Evolutionary conservation across 2,888 invertebrate genomes (phyloP).

Genomic region (Rhodophaea formosa): DNA sequence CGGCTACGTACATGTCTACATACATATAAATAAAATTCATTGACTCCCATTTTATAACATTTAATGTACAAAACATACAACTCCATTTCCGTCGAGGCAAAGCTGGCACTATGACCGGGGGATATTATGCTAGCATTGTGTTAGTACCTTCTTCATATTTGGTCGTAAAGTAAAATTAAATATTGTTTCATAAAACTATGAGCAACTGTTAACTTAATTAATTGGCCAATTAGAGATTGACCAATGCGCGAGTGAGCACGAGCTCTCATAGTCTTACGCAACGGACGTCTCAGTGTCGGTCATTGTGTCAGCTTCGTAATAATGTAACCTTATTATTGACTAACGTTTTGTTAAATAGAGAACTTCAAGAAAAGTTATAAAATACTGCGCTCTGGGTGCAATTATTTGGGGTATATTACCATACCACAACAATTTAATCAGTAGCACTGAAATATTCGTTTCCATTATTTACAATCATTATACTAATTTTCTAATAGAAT

Average conservation of each 20-base stretch:
- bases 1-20: slow-evolving; percentile 75
- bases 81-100: slow-evolving; percentile 44
- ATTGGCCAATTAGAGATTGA: background rate
- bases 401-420: slow-evolving; percentile 36
- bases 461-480: slow-evolving; percentile 67
- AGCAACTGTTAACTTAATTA: slow-evolving; percentile 10
- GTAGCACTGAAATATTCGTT: slow-evolving; percentile 47
- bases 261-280: slow-evolving; percentile 26
- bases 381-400: slow-evolving; percentile 63
- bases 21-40: slow-evolving; percentile 79
- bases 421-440: slow-evolving; percentile 41
- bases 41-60: slow-evolving; percentile 72
- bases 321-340: slow-evolving; percentile 50
- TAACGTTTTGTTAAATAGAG: slow-evolving; percentile 57
- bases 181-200: slow-evolving; percentile 26
- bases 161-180: slow-evolving; percentile 18
- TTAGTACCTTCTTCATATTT: slow-evolving; percentile 18
- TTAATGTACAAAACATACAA: slow-evolving; percentile 71
- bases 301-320: slow-evolving; percentile 48
- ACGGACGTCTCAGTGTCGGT: slow-evolving; percentile 33
- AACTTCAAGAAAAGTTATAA: slow-evolving; percentile 49
- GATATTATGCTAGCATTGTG: slow-evolving; percentile 15
- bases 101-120: slow-evolving; percentile 51
- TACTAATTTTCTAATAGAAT: slow-evolving; percentile 50
- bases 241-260: background rate